phyloP scores from a whole-genome alignment of 2,113 vertebrate genomes.

The Pelecanoides urinatrix region DNA sequence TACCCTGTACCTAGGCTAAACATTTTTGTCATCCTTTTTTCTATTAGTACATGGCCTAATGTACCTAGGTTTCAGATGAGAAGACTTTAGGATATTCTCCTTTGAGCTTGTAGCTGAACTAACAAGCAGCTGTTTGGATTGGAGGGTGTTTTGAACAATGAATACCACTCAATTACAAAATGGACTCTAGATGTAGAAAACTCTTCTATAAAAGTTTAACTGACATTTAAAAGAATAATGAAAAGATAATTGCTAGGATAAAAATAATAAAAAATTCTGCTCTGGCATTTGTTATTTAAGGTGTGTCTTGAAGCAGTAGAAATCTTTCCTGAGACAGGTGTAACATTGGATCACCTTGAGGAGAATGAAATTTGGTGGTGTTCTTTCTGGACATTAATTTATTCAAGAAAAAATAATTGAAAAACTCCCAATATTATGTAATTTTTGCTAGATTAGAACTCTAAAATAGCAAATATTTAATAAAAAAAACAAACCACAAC shows the following conservation, averaged over 20 bases:
- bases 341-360: background rate
- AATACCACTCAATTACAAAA: background rate
- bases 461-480: background rate
- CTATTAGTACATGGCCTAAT: background rate
- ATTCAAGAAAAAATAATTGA: background rate
- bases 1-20: background rate
- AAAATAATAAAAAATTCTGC: background rate
- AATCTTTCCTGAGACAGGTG: background rate
- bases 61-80: background rate
- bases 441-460: background rate
- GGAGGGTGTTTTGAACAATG: background rate
- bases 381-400: background rate
- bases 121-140: background rate
- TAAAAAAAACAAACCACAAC: background rate
- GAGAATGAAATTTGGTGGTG: background rate
- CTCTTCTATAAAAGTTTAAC: background rate
- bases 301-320: background rate
- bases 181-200: background rate
- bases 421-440: background rate
- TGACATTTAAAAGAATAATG: background rate
- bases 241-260: background rate
- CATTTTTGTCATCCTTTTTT: background rate
- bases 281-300: background rate
- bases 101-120: background rate
- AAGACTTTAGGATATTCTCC: background rate